Evolutionary conservation across 1,140 invertebrate genomes (phyloP), one percentile per base, ranked within the genome.

Genomic region (Druon quercuslanigerum): DNA sequence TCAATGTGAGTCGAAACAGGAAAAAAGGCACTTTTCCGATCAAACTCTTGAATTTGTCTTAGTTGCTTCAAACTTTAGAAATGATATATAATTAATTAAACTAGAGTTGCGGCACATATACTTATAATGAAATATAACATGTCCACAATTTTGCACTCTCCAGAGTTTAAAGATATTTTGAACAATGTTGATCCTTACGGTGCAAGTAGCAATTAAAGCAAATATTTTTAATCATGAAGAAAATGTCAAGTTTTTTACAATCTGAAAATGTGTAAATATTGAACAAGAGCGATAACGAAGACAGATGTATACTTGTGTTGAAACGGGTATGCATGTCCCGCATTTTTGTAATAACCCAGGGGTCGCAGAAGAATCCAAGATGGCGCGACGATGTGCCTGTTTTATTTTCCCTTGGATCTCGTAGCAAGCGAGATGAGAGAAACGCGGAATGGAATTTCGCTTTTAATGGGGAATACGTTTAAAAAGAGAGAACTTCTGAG

Each of bases 261-360:
- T 33, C 25, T 33, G 25, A 33, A 33, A 33, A 33, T 5, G 25
- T 33, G 25, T 33, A 79, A 25, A 72, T 19, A 51, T 33, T 70
- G 13, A 71, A 16, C 19, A 33, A 33, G n/a, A 33, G 14, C 20
- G 71, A 57, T 71, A 71, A 56, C 70, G 60, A 51, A 75, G 75
- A 54, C 19, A 74, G 73, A 76, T 60, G 66, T 40, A 74, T 72
- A 50, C 20, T 76, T 79, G 76, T 50, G 79, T 74, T 82, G 72
- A 79, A 79, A 84, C 86, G 85, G 83, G 80, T 82, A 83, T 82
- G 84, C 86, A 86, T 88, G 86, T 89, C 85, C 85, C 76, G 89
- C 87, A 91, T 91, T 90, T 91, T 90, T 90, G 89, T 89, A 89
- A 90, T 90, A 90, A 90, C 86, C 86, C 87, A 87, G 84, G 86